Percentiles rank a stretch among this genome's conserved stretches.
Conservation (phyloP, 2,888 invertebrate species). For the Eristalis tenax region DNA sequence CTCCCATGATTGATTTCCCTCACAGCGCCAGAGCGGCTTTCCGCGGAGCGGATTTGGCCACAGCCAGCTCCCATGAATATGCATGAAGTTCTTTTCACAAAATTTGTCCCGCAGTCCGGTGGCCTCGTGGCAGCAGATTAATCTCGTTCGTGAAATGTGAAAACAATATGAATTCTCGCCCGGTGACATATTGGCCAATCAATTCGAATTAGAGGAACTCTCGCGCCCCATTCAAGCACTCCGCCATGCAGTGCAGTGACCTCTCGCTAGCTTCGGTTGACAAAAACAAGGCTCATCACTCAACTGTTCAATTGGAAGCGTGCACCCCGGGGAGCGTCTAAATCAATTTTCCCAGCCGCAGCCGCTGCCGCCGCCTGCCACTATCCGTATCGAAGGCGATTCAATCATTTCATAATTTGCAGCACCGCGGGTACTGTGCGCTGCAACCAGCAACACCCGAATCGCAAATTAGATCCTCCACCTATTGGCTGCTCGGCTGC, state of each 20-base stretch:
- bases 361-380: slow-evolving; percentile 2
- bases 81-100: neutral
- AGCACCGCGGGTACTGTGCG: slow-evolving; percentile 30
- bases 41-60: neutral
- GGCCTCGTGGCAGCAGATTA: slow-evolving; percentile 2
- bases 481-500: slow-evolving; percentile 39
- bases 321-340: slow-evolving; percentile 3
- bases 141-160: neutral
- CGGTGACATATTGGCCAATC: slow-evolving; percentile 35
- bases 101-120: neutral
- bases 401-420: slow-evolving; percentile 67
- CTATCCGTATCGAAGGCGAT: slow-evolving; percentile 50
- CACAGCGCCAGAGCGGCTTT: neutral
- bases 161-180: slow-evolving; percentile 24
- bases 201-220: slow-evolving; percentile 1
- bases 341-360: slow-evolving; percentile 37
- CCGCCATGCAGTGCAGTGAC: neutral
- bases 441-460: slow-evolving; percentile 58
- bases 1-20: neutral
- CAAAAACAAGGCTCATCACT: neutral
- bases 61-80: neutral
- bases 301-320: neutral
- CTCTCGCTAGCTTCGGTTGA: neutral
- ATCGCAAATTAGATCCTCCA: slow-evolving; percentile 63
- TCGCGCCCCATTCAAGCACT: neutral